phyloP scores from a whole-genome alignment of 1,140 invertebrate species.

The Heliothis subflexa region DNA sequence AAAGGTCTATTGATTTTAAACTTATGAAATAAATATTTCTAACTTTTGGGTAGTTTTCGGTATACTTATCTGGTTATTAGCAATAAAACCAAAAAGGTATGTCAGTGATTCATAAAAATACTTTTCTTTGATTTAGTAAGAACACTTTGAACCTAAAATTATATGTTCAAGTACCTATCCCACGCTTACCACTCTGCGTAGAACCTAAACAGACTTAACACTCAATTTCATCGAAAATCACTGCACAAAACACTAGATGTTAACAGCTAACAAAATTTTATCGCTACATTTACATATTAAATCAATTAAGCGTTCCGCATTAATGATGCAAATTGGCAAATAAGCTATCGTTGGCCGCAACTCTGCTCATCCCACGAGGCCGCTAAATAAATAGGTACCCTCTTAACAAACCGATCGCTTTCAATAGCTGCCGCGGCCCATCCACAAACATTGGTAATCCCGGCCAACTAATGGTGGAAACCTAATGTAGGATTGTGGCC shows the following conservation, averaged over 20 bases:
- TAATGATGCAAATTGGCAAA: constrained; percentile 78
- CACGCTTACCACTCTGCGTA: no score
- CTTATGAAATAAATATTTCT: no score
- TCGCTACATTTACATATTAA: constrained; percentile 68
- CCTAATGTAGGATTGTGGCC: constrained; percentile 33
- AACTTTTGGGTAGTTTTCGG: no score
- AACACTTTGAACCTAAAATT: no score
- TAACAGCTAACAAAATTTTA: constrained; percentile 59
- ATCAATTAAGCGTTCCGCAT: constrained; percentile 72
- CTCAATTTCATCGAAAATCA: neutral
- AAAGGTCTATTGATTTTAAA: no score
- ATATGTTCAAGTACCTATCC: no score
- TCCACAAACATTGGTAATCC: constrained; percentile 65
- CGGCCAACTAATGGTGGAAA: constrained; percentile 30
- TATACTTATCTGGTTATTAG: no score
- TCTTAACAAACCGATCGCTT: constrained; percentile 63
- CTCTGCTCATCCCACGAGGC: constrained; percentile 61
- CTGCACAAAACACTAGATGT: constrained; percentile 36
- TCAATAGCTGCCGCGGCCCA: constrained; percentile 62
- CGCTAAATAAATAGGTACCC: constrained; percentile 70
- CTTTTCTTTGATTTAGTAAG: no score
- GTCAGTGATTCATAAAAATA: no score
- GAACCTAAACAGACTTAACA: neutral
- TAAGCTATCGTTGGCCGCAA: constrained; percentile 69
- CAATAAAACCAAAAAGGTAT: no score